Evolutionary conservation across 2,113 vertebrate genomes (phyloP).

Genomic region (Astatoreochromis straeleni): DNA sequence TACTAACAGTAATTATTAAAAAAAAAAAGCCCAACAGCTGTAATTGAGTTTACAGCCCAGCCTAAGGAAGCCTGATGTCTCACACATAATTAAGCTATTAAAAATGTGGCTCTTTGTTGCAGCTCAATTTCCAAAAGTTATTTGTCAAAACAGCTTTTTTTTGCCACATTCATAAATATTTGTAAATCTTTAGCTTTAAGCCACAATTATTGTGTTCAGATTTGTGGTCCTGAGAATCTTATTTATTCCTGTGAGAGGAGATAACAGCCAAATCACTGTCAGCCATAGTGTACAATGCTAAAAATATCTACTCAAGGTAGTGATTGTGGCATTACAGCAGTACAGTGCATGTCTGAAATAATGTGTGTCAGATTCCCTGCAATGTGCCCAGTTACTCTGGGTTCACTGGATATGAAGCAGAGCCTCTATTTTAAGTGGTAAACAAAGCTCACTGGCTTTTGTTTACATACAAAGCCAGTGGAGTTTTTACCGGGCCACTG

Average conservation of each 20-base stretch:
- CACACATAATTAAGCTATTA: background rate
- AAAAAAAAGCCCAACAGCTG: background rate
- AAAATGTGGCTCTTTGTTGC: background rate
- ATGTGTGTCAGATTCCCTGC: background rate
- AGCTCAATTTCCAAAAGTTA: background rate
- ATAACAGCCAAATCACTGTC: background rate
- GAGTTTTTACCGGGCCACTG: background rate
- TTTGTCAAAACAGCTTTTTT: background rate
- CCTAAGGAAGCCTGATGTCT: background rate
- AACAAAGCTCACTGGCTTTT: background rate
- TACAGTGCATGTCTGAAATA: background rate
- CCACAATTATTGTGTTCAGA: background rate
- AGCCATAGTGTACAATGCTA: background rate
- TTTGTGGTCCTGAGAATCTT: background rate
- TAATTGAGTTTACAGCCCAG: background rate
- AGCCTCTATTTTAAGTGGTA: background rate
- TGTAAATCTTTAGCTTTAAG: background rate
- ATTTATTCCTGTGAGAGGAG: background rate
- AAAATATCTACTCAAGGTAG: background rate
- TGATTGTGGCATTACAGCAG: background rate
- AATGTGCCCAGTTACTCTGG: background rate
- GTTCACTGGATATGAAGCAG: background rate
- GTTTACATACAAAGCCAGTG: background rate
- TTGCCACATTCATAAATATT: background rate
- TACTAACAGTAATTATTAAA: background rate